A percentile compares a stretch with the other conserved stretches of the same genome.
Evolutionary conservation across 2,888 invertebrate species (phyloP).

Genomic region (Hyppa rectilinea): DNA sequence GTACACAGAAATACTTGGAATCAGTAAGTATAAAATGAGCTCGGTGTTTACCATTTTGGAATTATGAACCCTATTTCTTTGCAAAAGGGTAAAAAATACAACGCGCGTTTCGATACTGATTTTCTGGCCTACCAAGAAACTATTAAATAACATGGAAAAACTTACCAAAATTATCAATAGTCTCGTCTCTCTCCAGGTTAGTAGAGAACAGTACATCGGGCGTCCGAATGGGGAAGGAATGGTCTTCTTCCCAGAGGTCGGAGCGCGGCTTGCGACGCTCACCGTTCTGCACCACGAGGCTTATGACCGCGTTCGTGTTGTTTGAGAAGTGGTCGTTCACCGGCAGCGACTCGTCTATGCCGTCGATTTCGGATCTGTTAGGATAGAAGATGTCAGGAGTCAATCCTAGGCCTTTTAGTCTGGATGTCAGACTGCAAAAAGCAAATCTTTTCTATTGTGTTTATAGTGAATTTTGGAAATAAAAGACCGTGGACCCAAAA

Average conservation of each 20-base stretch:
- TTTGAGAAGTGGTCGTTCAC: slow-evolving; percentile 93
- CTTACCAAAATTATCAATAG: slow-evolving; percentile 95
- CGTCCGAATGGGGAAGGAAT: slow-evolving; percentile 86
- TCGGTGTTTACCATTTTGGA: background rate
- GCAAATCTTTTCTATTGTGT: background rate
- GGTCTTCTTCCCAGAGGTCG: slow-evolving; percentile 94
- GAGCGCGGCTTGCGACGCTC: slow-evolving; percentile 92
- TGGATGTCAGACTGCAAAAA: background rate
- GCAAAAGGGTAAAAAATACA: background rate
- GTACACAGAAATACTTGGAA: slow-evolving; percentile 32
- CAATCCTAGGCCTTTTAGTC: background rate
- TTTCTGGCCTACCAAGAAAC: background rate
- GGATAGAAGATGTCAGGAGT: background rate
- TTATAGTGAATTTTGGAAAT: no score
- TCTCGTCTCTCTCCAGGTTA: slow-evolving; percentile 95
- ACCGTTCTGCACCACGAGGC: slow-evolving; percentile 93
- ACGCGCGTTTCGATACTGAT: background rate
- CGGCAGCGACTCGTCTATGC: slow-evolving; percentile 92
- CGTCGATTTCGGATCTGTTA: slow-evolving; percentile 94
- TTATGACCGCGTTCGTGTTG: slow-evolving; percentile 93
- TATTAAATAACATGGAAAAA: background rate
- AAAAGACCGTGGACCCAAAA: no score
- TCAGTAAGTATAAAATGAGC: background rate
- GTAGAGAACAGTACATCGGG: slow-evolving; percentile 93
- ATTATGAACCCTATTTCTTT: background rate